A percentile compares a stretch with the other conserved stretches of the same genome.
phyloP scores from a whole-genome alignment of 2,888 invertebrate species.

The Capitulum mitella region DNA sequence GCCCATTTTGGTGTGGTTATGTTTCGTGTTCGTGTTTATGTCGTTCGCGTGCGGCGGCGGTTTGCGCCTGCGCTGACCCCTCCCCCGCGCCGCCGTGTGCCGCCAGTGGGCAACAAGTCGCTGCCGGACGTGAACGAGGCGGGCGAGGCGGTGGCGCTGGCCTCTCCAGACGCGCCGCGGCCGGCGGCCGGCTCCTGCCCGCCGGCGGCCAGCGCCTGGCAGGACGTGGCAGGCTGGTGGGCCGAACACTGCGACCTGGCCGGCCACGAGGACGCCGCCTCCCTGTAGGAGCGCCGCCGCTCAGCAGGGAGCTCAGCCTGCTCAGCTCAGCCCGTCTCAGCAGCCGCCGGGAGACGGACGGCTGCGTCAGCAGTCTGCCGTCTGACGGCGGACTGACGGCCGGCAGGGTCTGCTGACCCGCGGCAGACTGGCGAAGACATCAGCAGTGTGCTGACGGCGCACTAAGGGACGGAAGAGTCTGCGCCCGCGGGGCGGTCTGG shows the following conservation, averaged over 20 bases:
- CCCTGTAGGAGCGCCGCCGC: background rate
- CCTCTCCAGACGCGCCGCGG: background rate
- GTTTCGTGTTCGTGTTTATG: background rate
- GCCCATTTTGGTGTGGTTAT: background rate
- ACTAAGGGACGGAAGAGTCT: too few species aligned
- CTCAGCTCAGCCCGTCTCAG: too few species aligned
- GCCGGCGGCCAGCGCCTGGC: background rate
- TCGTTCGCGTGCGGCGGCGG: too few species aligned
- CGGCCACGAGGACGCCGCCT: background rate
- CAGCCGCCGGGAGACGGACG: too few species aligned
- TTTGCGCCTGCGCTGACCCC: background rate
- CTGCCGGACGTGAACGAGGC: conserved; percentile 31
- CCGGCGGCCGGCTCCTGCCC: background rate
- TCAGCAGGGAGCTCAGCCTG: too few species aligned
- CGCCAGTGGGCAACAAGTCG: conserved; percentile 29
- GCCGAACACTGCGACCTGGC: background rate
- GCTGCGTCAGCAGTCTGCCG: too few species aligned
- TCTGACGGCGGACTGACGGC: too few species aligned
- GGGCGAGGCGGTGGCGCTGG: conserved; percentile 27
- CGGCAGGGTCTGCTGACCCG: too few species aligned
- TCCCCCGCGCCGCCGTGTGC: background rate
- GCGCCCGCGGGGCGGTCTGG: too few species aligned
- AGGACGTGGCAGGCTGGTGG: conserved; percentile 14
- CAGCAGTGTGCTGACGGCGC: too few species aligned
- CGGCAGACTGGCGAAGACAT: too few species aligned